Percentiles rank a stretch among this genome's conserved stretches.
These are phyloP conservation scores for Drosophila prolongata DNA, from an alignment of 2,888 invertebrate species.

Conservation along the genomic window DNA sequence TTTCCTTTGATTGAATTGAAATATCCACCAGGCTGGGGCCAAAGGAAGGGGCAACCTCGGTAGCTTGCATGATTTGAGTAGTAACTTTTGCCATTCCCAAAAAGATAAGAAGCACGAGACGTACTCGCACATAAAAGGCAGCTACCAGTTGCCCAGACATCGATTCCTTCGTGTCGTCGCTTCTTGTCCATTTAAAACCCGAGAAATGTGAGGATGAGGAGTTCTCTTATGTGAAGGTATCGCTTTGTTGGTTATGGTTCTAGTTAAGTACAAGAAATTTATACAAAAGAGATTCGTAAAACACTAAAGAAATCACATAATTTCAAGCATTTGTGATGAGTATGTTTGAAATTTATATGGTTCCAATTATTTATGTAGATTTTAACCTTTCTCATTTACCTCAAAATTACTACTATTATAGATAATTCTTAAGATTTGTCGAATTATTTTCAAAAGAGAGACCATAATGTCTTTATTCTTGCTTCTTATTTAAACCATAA, in stretches of 20 bases:
- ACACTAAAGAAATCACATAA: too few species aligned
- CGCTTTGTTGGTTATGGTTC: neutral
- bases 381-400: too few species aligned
- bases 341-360: too few species aligned
- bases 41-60: neutral
- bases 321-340: too few species aligned
- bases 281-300: too few species aligned
- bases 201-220: slow-evolving; percentile 29
- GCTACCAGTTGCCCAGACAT: slow-evolving; percentile 25
- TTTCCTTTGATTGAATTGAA: slow-evolving; percentile 34
- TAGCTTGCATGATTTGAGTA: slow-evolving; percentile 48
- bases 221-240: slow-evolving; percentile 3
- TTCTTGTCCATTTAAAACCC: slow-evolving; percentile 22
- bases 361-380: too few species aligned
- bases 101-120: slow-evolving; percentile 49
- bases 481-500: neutral
- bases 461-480: neutral
- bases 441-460: too few species aligned
- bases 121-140: slow-evolving; percentile 42
- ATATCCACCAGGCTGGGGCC: slow-evolving; percentile 1
- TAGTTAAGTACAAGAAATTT: neutral
- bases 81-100: slow-evolving; percentile 48
- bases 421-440: too few species aligned
- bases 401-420: too few species aligned
- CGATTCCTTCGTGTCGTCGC: slow-evolving; percentile 29